phyloP scores from a whole-genome alignment of 2,113 vertebrate genomes.

The Labeo rohita region DNA sequence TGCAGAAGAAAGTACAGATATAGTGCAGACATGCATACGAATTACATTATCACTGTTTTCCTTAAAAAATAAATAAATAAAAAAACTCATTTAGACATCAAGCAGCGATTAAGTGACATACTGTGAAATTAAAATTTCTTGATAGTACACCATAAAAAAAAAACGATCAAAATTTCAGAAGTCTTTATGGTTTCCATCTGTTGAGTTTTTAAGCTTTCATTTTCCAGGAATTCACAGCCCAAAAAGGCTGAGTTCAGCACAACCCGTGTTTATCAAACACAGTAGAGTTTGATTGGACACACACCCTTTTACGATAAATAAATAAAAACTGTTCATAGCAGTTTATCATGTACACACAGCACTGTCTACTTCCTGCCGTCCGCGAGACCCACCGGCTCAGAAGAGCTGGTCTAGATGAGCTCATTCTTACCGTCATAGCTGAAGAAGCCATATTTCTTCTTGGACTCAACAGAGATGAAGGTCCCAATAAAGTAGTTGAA shows the following conservation, averaged over 20 bases:
- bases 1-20: too few relatives aligned
- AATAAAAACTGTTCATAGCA: background rate
- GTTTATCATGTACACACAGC: background rate
- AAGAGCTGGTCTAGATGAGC: background rate
- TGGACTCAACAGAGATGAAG: slow-evolving; percentile 87
- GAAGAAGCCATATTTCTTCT: slow-evolving; percentile 87
- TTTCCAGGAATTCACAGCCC: background rate
- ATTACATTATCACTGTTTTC: too few relatives aligned
- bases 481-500: slow-evolving; percentile 91
- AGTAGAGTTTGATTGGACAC: background rate
- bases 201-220: background rate
- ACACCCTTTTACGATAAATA: background rate
- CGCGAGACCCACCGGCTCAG: background rate
- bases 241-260: background rate
- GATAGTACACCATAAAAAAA: background rate
- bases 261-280: background rate
- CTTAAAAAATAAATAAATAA: too few relatives aligned
- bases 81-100: background rate
- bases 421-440: slow-evolving; percentile 85
- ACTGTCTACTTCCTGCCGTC: background rate
- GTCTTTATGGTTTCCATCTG: background rate
- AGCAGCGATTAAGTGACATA: background rate
- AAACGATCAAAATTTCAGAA: background rate
- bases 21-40: too few relatives aligned
- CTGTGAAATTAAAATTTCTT: background rate